Conservation (phyloP, 2,113 vertebrate species). For the Carettochelys insculpta region DNA sequence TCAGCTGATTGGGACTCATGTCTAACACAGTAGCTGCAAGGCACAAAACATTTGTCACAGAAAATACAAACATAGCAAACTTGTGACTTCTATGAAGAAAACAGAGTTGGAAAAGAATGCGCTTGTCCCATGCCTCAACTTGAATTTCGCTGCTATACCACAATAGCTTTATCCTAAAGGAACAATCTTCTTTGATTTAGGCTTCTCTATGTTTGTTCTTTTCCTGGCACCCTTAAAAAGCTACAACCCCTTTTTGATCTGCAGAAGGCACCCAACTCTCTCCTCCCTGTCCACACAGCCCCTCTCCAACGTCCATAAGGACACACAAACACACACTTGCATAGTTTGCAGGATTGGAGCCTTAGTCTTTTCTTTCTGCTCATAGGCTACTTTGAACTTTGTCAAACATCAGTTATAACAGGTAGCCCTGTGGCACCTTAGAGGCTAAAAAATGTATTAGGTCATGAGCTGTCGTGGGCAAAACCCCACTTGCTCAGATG, state of each 20-base stretch:
- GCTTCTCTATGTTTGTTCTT: not conserved
- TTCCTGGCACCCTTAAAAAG: not conserved
- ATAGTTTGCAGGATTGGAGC: not conserved
- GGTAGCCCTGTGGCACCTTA: no score
- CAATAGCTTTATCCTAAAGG: not conserved
- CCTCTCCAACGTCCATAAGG: not conserved
- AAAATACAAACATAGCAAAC: not conserved
- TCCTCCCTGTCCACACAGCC: not conserved
- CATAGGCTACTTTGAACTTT: not conserved
- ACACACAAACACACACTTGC: not conserved
- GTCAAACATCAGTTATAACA: not conserved
- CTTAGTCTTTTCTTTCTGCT: not conserved
- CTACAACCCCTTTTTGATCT: not conserved
- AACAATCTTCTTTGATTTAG: not conserved
- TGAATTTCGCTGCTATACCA: not conserved
- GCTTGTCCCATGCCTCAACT: not conserved
- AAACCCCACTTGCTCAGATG: no score
- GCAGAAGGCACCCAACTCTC: not conserved
- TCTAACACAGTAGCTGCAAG: slow-evolving; percentile 78
- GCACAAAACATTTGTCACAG: not conserved
- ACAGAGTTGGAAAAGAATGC: not conserved
- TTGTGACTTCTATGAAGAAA: not conserved
- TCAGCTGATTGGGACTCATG: slow-evolving; percentile 69
- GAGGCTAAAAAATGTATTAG: no score
- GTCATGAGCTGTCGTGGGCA: no score